Conservation (phyloP, 2,113 vertebrate species). For the Lutjanus erythropterus region DNA sequence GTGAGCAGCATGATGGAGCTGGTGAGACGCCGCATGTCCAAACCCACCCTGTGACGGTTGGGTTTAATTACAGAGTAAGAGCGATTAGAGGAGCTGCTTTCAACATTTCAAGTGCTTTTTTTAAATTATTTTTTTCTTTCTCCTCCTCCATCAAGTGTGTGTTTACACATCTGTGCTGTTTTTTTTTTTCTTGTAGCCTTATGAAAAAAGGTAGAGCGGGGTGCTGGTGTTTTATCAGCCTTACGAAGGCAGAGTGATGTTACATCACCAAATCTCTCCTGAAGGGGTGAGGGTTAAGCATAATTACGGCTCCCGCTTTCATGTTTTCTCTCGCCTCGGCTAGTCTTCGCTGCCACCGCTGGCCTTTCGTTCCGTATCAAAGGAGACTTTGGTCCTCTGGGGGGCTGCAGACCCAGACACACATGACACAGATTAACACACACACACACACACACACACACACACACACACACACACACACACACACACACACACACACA, state of each 20-base stretch:
- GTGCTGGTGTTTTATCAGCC: constrained; percentile 34
- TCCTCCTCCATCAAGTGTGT: not conserved
- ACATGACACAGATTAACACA: constrained; percentile 44
- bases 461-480: not conserved
- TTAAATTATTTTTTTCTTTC: not conserved
- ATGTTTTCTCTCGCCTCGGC: constrained; percentile 57
- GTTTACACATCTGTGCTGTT: not conserved
- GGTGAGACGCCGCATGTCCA: constrained; percentile 50
- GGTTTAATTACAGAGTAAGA: constrained; percentile 41
- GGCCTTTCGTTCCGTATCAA: constrained; percentile 68
- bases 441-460: not conserved
- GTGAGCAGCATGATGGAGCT: constrained; percentile 16
- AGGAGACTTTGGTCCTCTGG: constrained; percentile 61
- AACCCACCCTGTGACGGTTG: constrained; percentile 32
- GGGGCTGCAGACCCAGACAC: constrained; percentile 30
- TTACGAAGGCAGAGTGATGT: constrained; percentile 39
- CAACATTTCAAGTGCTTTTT: constrained; percentile 35
- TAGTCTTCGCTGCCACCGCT: constrained; percentile 43
- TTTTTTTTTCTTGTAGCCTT: not conserved
- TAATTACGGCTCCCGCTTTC: constrained; percentile 68
- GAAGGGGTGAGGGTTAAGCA: constrained; percentile 57
- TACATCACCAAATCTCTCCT: constrained; percentile 70
- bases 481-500: constrained; percentile 6
- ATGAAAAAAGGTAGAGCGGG: constrained; percentile 28
- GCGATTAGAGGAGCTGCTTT: constrained; percentile 42